Percentiles rank a stretch among this genome's conserved stretches.
phyloP scores from a whole-genome alignment of 2,797 vertebrate species.

The Pelodytes ibericus region DNA sequence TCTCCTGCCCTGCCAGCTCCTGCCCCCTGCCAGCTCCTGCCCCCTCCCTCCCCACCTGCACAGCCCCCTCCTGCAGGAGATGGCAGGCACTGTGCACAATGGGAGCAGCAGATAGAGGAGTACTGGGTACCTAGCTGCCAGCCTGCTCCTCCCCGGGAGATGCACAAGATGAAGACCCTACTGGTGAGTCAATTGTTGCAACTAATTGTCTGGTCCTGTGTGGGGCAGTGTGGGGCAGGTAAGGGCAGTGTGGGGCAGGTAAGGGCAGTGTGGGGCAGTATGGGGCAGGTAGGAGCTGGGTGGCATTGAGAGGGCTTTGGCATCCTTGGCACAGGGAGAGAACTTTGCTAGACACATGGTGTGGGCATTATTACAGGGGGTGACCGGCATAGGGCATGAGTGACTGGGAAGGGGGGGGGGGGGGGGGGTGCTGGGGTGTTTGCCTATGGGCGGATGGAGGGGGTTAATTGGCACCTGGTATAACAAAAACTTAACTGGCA shows the following conservation, averaged over 20 bases:
- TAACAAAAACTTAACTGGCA: too few relatives aligned
- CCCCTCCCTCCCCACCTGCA: slow-evolving; percentile 21
- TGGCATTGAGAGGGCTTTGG: neutral
- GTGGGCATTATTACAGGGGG: neutral
- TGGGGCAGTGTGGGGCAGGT: neutral
- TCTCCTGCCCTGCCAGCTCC: slow-evolving; percentile 21
- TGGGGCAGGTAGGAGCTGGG: too few relatives aligned
- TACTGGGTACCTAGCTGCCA: slow-evolving; percentile 67
- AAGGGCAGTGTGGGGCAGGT: neutral
- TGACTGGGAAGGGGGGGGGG: neutral
- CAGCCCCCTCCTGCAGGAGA: slow-evolving; percentile 5
- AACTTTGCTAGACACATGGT: slow-evolving; percentile 28
- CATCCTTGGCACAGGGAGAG: neutral
- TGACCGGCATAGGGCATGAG: neutral
- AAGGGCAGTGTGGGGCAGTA: too few relatives aligned
- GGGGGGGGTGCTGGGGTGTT: neutral
- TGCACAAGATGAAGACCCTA: slow-evolving; percentile 90
- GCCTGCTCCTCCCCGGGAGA: slow-evolving; percentile 65
- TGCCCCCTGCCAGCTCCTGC: neutral
- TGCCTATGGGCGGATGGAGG: neutral
- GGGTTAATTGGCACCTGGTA: neutral
- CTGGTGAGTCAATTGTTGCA: slow-evolving; percentile 81
- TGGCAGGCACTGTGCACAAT: slow-evolving; percentile 61
- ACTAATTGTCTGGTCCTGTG: slow-evolving; percentile 47
- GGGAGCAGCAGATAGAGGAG: slow-evolving; percentile 73